phyloP scores from a whole-genome alignment of 2,888 invertebrate genomes.

The Hanleya hanleyi region DNA sequence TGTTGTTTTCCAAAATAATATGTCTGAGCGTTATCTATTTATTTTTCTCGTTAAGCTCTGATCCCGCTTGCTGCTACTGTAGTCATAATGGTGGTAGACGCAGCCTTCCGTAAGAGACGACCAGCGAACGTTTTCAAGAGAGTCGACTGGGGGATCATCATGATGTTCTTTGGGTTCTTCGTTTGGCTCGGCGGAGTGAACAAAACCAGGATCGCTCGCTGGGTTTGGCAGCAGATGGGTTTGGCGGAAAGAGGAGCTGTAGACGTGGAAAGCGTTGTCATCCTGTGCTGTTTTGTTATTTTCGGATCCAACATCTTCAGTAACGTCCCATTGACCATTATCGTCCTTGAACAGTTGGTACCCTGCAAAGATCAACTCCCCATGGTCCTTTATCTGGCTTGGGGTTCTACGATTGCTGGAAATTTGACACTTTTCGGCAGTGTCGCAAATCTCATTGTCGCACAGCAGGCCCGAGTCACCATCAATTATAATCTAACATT shows the following conservation, averaged over 20 bases:
- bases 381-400: slow-evolving; percentile 42
- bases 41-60: slow-evolving; percentile 35
- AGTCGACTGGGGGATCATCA: slow-evolving; percentile 43
- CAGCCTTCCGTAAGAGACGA: slow-evolving; percentile 28
- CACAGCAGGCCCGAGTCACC: slow-evolving; percentile 30
- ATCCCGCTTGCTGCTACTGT: slow-evolving; percentile 40
- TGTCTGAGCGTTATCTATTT: too few relatives aligned
- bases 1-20: too few relatives aligned
- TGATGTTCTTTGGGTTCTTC: slow-evolving; percentile 45
- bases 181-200: slow-evolving; percentile 45
- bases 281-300: slow-evolving; percentile 33
- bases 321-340: slow-evolving; percentile 43
- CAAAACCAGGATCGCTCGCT: slow-evolving; percentile 36
- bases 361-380: slow-evolving; percentile 35
- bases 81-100: slow-evolving; percentile 33
- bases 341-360: slow-evolving; percentile 41
- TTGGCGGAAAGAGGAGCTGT: slow-evolving; percentile 15
- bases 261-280: slow-evolving; percentile 11
- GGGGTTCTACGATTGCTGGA: slow-evolving; percentile 43
- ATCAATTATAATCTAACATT: slow-evolving; percentile 25
- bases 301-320: slow-evolving; percentile 45
- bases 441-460: slow-evolving; percentile 45
- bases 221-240: slow-evolving; percentile 35
- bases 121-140: slow-evolving; percentile 25
- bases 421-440: slow-evolving; percentile 47